Base-by-base conservation (phyloP, 1,140 invertebrate genomes). In the Mycetomoellerius zeteki region DNA sequence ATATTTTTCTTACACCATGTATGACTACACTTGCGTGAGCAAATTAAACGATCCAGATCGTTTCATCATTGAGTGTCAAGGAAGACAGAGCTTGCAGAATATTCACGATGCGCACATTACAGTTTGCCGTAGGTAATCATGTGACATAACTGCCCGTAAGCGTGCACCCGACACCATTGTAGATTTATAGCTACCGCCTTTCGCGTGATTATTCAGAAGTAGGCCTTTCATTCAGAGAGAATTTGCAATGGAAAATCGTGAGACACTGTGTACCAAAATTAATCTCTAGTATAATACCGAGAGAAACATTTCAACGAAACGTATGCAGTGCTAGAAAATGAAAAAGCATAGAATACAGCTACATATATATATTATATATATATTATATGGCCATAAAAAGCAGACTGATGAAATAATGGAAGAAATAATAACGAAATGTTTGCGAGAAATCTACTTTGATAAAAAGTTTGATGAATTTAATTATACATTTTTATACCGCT, bases 91-190 rank as follows among this genome's bases (percentile, higher is more conserved):
- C 86, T 88, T 62, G 62, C 67, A 62, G 86, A 69, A 88, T 88
- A 88, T 88, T 88, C 87, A 88, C 87, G 86, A 65, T 37, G 52
- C 27, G 52, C 52, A 47, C 86, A 88, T 88, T 88, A 88, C 73
- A 82, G 78, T 67, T 58, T 33, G 30, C 67, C 86, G 86, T 85
- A 84, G 77, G 86, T 65, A 75, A 84, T 88, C 87, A 85, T 71
- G 69, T 76, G 87, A 88, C 87, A 60, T 82, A 88, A 88, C 78
- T 71, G 69, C 56, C 37, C 86, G 24, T 87, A 76, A n/a, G 77
- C 14, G 77, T 88, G 87, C 54, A n/a, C 16, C 24, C 73, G 86
- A 88, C 87, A 88, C 54, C 62, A 62, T 47, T 24, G 37, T 14
- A 30, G 27, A 84, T 84, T 84, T 84, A 84, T 84, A 14, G 80